Evolutionary conservation across 2,888 invertebrate genomes (phyloP).

Genomic region (Hylaea fasciaria): DNA sequence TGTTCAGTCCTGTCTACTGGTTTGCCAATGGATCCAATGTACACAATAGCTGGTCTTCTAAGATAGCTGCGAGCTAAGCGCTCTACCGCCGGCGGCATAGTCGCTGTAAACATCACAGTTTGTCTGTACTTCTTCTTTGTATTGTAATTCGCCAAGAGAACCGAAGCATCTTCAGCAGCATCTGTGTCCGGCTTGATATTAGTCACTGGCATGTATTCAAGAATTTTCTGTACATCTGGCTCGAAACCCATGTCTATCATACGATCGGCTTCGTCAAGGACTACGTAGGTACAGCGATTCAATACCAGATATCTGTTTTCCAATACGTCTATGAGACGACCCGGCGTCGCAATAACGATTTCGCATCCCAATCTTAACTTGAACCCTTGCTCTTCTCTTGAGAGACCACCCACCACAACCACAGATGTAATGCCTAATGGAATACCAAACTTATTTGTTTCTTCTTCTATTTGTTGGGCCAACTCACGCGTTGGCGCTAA

Average conservation of each 20-base stretch:
- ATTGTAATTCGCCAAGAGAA: constrained; percentile 96
- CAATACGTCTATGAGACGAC: constrained; percentile 98
- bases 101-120: constrained; percentile 99
- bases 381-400: constrained; percentile 99
- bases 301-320: constrained; percentile 99
- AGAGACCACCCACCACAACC: constrained; percentile 98
- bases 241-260: constrained; percentile 99
- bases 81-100: constrained; percentile 99
- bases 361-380: constrained; percentile 98
- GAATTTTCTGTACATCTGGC: constrained; percentile 98
- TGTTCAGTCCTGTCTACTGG: constrained; percentile 99
- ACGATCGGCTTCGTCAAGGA: constrained; percentile 97
- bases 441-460: constrained; percentile 98
- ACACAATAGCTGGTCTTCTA: constrained; percentile 97
- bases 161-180: constrained; percentile 97
- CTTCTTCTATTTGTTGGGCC: constrained; percentile 99
- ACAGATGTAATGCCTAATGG: constrained; percentile 97
- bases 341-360: constrained; percentile 99
- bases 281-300: constrained; percentile 99
- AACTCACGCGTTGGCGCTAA: constrained; percentile 99
- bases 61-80: constrained; percentile 97
- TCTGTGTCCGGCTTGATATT: constrained; percentile 99
- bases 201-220: constrained; percentile 98
- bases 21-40: constrained; percentile 98
- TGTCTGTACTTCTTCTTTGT: constrained; percentile 98